Conservation (phyloP, 2,113 vertebrate genomes). For the Scortum barcoo region DNA sequence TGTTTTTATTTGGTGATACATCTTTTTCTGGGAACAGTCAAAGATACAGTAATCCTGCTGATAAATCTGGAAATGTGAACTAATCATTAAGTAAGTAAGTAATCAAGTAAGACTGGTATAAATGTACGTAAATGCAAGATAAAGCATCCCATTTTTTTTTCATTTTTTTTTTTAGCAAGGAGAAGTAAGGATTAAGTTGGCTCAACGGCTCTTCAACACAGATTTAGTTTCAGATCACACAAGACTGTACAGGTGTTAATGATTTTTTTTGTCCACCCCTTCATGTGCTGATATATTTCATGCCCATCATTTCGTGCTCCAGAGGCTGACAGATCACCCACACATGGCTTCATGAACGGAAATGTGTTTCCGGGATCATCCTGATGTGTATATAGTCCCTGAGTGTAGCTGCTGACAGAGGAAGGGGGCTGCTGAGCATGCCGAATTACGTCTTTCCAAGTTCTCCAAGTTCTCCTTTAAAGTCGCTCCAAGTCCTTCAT, state of each 20-base stretch:
- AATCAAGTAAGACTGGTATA: not conserved
- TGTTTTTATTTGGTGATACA: too few relatives aligned
- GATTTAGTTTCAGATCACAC: not conserved
- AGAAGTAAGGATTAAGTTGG: not conserved
- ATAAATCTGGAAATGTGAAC: not conserved
- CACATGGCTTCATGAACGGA: constrained; percentile 7
- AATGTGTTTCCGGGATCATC: constrained; percentile 35
- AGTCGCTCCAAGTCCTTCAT: constrained; percentile 71
- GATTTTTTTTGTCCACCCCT: not conserved
- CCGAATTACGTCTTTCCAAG: constrained; percentile 38
- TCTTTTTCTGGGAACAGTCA: too few relatives aligned
- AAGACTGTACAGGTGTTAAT: not conserved
- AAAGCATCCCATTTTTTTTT: too few relatives aligned
- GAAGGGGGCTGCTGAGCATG: not conserved
- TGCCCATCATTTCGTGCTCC: not conserved
- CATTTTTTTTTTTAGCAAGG: too few relatives aligned
- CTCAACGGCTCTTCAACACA: not conserved
- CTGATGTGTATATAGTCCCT: not conserved
- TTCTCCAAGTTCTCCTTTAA: constrained; percentile 57
- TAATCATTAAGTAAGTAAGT: not conserved
- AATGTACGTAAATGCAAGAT: not conserved
- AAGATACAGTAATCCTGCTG: not conserved
- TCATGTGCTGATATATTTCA: constrained; percentile 27
- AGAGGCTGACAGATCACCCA: constrained; percentile 1
- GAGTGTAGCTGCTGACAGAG: constrained; percentile 27